phyloP scores from a whole-genome alignment of 1,140 invertebrate species.

The Drosophila prosaltans region DNA sequence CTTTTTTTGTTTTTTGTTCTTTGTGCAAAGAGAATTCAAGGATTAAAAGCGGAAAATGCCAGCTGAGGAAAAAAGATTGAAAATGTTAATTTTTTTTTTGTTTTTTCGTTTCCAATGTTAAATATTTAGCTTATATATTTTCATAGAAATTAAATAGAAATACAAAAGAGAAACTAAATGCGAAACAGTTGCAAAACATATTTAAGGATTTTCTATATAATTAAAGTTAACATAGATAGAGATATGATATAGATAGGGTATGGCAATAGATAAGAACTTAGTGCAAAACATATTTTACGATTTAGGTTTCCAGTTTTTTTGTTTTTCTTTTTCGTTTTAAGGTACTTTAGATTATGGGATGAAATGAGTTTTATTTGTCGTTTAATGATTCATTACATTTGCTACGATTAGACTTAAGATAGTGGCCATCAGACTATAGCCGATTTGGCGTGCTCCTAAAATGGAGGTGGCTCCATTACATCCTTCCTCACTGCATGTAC shows the following conservation, averaged over 20 bases:
- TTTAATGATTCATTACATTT: slow-evolving; percentile 43
- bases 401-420: slow-evolving; percentile 35
- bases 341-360: slow-evolving; percentile 34
- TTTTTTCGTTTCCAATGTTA: slow-evolving; percentile 10
- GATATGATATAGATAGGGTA: slow-evolving; percentile 24
- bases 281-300: slow-evolving; percentile 35
- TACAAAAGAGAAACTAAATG: slow-evolving; percentile 24
- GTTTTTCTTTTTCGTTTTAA: slow-evolving; percentile 8
- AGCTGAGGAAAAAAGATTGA: slow-evolving; percentile 15
- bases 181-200: slow-evolving; percentile 17
- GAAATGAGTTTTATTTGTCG: neutral
- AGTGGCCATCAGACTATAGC: slow-evolving; percentile 34
- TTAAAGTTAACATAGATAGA: slow-evolving; percentile 4
- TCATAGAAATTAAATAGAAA: slow-evolving; percentile 51
- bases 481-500: slow-evolving; percentile 84
- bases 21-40: slow-evolving; percentile 5
- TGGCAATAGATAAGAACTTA: slow-evolving; percentile 36
- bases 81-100: neutral
- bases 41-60: slow-evolving; percentile 16
- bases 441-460: slow-evolving; percentile 26
- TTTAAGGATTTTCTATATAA: slow-evolving; percentile 5
- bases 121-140: slow-evolving; percentile 57
- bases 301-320: slow-evolving; percentile 38
- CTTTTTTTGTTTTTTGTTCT: neutral
- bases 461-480: slow-evolving; percentile 83